These are phyloP conservation scores for Actias luna DNA, from an alignment of 2,888 invertebrate genomes.

Conservation along the genomic window DNA sequence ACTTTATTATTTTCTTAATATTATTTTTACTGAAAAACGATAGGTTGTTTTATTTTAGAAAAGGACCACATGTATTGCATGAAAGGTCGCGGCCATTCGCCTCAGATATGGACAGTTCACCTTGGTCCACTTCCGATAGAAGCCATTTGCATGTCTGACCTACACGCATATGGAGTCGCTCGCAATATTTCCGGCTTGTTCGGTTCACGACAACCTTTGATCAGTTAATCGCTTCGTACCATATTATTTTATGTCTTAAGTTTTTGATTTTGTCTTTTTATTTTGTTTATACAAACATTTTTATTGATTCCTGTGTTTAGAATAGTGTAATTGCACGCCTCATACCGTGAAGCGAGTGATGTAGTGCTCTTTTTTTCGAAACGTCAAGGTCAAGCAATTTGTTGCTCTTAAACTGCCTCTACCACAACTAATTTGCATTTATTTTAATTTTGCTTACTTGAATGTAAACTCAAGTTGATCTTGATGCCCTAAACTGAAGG, in stretches of 20 bases:
- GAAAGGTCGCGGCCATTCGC: slow-evolving; percentile 27
- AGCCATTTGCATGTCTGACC: slow-evolving; percentile 62
- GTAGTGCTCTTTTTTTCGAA: no score
- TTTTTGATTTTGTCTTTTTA: neutral
- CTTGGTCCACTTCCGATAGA: slow-evolving; percentile 66
- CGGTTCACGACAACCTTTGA: slow-evolving; percentile 16
- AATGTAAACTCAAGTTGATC: no score
- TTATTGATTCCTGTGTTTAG: neutral
- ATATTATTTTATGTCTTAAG: neutral
- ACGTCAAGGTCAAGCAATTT: no score
- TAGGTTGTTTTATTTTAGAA: slow-evolving; percentile 11
- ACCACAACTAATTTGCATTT: no score
- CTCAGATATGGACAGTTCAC: slow-evolving; percentile 39
- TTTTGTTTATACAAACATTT: neutral
- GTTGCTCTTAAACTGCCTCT: no score
- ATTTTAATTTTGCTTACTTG: no score
- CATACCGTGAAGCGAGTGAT: no score
- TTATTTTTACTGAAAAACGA: no score
- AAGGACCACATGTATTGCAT: neutral
- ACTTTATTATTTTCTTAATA: no score
- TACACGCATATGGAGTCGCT: slow-evolving; percentile 32
- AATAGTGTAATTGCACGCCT: neutral
- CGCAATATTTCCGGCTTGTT: slow-evolving; percentile 35
- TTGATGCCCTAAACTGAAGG: no score
- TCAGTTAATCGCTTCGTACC: neutral